Conservation (phyloP, 2,113 vertebrate species). For the Vombatus ursinus region DNA sequence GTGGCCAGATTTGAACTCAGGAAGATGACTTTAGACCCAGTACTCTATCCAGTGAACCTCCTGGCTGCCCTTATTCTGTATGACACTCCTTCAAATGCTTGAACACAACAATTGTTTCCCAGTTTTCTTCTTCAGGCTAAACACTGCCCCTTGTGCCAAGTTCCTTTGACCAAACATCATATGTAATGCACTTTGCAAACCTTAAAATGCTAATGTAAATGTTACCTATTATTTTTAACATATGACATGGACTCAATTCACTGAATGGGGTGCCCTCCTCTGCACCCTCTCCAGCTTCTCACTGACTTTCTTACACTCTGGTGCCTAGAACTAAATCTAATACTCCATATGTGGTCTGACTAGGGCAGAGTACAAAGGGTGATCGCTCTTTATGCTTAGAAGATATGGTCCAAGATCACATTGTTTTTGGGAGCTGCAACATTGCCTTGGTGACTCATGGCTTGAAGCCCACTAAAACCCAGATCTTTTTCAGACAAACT, state of each 20-base stretch:
- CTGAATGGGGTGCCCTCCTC: background rate
- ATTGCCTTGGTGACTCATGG: background rate
- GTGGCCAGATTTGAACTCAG: background rate
- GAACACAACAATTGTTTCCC: background rate
- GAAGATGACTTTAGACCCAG: background rate
- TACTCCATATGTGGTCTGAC: background rate
- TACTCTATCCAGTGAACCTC: background rate
- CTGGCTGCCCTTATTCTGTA: background rate
- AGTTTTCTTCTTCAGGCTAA: background rate
- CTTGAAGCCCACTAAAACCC: background rate
- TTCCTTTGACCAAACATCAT: background rate
- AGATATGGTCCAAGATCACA: background rate
- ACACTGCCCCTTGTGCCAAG: background rate
- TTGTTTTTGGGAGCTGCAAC: background rate
- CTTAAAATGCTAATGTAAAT: background rate
- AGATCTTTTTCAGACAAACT: background rate
- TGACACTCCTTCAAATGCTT: background rate
- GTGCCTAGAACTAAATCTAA: background rate
- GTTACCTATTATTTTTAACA: background rate
- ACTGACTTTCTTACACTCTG: background rate
- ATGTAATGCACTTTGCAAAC: background rate
- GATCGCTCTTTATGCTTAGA: background rate
- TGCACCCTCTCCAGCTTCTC: background rate
- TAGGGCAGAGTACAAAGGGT: background rate
- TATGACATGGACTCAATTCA: background rate